These are phyloP conservation scores for Malurus melanocephalus DNA, from an alignment of 2,113 vertebrate genomes.

Conservation along the genomic window DNA sequence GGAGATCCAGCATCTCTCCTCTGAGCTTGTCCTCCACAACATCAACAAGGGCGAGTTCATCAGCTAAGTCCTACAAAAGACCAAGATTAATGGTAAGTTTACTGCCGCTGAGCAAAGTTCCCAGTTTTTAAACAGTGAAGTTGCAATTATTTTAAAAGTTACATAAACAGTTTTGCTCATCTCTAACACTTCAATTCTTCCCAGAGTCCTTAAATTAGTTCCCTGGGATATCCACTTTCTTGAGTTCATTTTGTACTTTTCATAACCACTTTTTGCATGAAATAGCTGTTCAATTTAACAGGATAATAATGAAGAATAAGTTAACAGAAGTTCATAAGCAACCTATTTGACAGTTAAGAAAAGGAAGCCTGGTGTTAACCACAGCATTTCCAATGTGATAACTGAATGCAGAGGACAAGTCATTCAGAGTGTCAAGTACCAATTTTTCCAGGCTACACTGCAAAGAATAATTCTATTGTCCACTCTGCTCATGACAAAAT, in stretches of 20 bases:
- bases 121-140: not conserved
- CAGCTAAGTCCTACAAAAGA: constrained; percentile 86
- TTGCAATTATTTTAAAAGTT: not conserved
- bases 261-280: not conserved
- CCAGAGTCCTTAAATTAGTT: not conserved
- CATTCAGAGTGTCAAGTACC: not conserved
- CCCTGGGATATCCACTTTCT: not conserved
- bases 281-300: not conserved
- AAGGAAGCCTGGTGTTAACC: not conserved
- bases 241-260: not conserved
- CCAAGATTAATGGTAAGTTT: not conserved
- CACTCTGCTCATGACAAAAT: not conserved
- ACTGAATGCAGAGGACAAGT: not conserved
- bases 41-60: constrained; percentile 94
- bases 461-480: not conserved
- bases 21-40: constrained; percentile 97
- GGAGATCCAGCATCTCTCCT: constrained; percentile 94
- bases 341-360: not conserved
- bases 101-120: not conserved
- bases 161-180: not conserved
- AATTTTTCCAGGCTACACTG: not conserved
- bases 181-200: not conserved
- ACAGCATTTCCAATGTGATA: not conserved
- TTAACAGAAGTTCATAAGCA: not conserved
- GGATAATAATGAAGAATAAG: not conserved